Evolutionary conservation across 2,797 vertebrate species (phyloP), one percentile per base, ranked within the genome.

Genomic region (Enteromius paludinosus): DNA sequence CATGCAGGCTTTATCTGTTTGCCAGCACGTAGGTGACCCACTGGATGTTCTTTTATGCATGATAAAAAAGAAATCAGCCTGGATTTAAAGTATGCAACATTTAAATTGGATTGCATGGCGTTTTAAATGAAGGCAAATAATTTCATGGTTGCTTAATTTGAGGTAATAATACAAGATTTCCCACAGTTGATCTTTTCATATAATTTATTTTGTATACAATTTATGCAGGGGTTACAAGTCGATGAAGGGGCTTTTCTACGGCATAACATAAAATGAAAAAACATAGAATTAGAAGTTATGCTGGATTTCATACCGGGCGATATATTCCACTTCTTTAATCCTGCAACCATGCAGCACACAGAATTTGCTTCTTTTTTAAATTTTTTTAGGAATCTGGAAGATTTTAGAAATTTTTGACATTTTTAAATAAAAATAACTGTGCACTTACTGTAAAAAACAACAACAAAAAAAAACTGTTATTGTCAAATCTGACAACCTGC

Each of bases 121-220:
- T 90, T 90, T 92, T 90, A 92, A 93, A 92, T 90, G 87, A 94
- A 94, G 94, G 91, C 89, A 93, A 93, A 93, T 92, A 79, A 94
- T 95, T 93, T 93, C 89, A 93, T 89, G 90, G 90, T 85, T 93
- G 89, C 91, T 93, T 93, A 92, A 93, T 93, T 93, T 92, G 84
- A 83, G 89, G 87, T 92, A 92, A 92, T 91, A 91, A 93, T 92
- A 92, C 90, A 87, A 90, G 86, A 92, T 91, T 92, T 92, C 52
- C 86, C 91, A 92, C 91, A 90, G 87, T 91, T 85, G 83, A 85
- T 93, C 82, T 92, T 91, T 90, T 88, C 89, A 91, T 91, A 87
- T 88, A 86, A 90, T 92, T 92, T 88, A 85, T 71, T 92, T 91
- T 90, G 88, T 90, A 91, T 90, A 89, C 88, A 89, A 90, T 93